Percentiles rank a stretch among this genome's conserved stretches.
Conservation (phyloP, 2,888 invertebrate genomes). For the Drosophila silvestris region DNA sequence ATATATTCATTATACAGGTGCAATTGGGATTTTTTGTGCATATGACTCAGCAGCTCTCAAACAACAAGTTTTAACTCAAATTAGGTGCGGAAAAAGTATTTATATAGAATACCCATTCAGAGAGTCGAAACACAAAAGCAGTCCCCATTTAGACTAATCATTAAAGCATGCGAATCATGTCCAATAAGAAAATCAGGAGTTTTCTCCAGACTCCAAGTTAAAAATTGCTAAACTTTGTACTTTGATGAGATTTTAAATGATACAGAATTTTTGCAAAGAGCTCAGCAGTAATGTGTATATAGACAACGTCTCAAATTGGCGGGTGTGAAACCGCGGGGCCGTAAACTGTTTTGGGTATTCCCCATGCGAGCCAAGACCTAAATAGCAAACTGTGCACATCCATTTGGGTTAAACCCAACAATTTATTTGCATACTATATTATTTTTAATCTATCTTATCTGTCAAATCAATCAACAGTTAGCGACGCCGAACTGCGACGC, state of each 20-base stretch:
- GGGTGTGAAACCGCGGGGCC: constrained; percentile 32
- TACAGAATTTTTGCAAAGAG: background rate
- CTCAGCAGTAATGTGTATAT: background rate
- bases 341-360: constrained; percentile 34
- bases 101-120: background rate
- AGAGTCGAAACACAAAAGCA: background rate
- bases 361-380: constrained; percentile 1
- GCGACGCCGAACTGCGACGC: constrained; percentile 92
- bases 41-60: constrained; percentile 9
- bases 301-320: constrained; percentile 11
- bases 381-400: constrained; percentile 10
- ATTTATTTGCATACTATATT: background rate
- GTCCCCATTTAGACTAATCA: background rate
- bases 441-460: constrained; percentile 4
- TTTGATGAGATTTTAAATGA: background rate
- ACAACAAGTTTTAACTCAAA: constrained; percentile 12
- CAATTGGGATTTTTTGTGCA: constrained; percentile 20
- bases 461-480: constrained; percentile 87
- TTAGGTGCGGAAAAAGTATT: background rate
- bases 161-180: background rate
- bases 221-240: background rate
- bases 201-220: background rate
- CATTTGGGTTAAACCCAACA: constrained; percentile 32
- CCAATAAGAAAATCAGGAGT: background rate
- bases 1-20: background rate